Evolutionary conservation across 2,113 vertebrate genomes (phyloP), one percentile per base, ranked within the genome.

Genomic region (Romanogobio albipinnatus): DNA sequence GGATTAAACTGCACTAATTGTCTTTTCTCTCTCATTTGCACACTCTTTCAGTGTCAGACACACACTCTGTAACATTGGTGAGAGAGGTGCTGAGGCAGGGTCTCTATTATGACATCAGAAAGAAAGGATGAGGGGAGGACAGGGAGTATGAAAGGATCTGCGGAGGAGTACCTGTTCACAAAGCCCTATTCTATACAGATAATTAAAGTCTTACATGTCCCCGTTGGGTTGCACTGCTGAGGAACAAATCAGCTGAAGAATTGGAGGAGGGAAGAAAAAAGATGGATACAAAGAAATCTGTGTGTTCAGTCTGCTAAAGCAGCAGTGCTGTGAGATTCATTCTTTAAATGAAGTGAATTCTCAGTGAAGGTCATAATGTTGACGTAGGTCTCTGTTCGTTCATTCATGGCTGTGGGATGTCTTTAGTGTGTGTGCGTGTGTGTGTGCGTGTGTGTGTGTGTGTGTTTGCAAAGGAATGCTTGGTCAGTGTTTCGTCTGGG

Each of bases 31-130:
- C 45, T 81, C 59, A 81, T 81, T 81, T 81, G 61, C 79, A 51
- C 79, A 81, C 58, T 80, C 77, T 79, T 62, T 47, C 17, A 81
- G 45, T 79, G 58, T 79, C 58, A 80, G 39, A 47, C n/a, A 29
- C 79, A 7, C 79, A 68, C 76, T 4, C 22, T 66, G 84, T 83
- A 56, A 82, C 33, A 36, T 64, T 51, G 39, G 84, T 33, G 77
- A 70, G 80, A 86, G 73, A 74, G 51, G 22, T 39, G 51, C 81
- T 68, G 62, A 58, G 87, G 83, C 76, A 84, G 73, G 45, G 85
- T 77, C 77, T 78, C 85, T 88, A 86, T 88, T 86, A 88, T 88
- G 77, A 86, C 82, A 88, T 88, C 85, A 74, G 71, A 84, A 86
- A 86, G 79, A 64, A 78, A 61, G 77, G 62, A 84, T 86, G 77